Base-by-base conservation (phyloP, 2,888 invertebrate species). In the Electrophaes corylata region DNA sequence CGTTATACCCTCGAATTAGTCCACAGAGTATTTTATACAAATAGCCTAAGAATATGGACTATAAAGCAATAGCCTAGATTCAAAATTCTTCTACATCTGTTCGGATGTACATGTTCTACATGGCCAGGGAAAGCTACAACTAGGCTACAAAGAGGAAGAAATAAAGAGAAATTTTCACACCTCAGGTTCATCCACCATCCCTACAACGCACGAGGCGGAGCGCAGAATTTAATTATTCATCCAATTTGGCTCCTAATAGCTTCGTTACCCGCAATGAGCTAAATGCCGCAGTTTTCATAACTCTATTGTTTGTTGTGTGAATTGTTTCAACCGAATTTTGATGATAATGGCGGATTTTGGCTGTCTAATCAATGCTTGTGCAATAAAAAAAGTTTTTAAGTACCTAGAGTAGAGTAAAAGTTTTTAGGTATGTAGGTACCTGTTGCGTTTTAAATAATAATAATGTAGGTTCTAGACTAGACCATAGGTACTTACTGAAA, bases 241-340 rank as follows among this genome's bases (percentile, higher is more conserved):
- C 71, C 69, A 77, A 76, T 78, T 79, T 73, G 66, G 72, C 60
- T 66, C 67, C 72, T 77, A 78, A 78, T 78, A 69, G 73, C 69
- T 68, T 72, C 67, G 45, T 59, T 59, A 49, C 29, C 66, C 69
- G 78, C 75, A 79, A 75, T 76, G 65, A 73, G 66, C 40, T 49
- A 48, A 54, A 59, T 54, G 49, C 19, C 49, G 33, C 59, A 59
- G 54, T 59, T 55, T 54, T 55, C 50, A 55, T 59, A 47, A 55
- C 51, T 54, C 46, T 19, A 59, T 59, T 59, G 59, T 59, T 54
- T 55, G 43, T 51, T 26, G 54, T 40, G 50, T 43, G 54, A 50
- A 59, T 59, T 55, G 59, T 43, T 53, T 41, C 16, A 14, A 18
- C 26, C 6, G 44, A 47, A 45, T 58, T 57, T 45, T 41, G 39